Evolutionary conservation across 2,888 invertebrate species (phyloP).

Genomic region (Theretra japonica): DNA sequence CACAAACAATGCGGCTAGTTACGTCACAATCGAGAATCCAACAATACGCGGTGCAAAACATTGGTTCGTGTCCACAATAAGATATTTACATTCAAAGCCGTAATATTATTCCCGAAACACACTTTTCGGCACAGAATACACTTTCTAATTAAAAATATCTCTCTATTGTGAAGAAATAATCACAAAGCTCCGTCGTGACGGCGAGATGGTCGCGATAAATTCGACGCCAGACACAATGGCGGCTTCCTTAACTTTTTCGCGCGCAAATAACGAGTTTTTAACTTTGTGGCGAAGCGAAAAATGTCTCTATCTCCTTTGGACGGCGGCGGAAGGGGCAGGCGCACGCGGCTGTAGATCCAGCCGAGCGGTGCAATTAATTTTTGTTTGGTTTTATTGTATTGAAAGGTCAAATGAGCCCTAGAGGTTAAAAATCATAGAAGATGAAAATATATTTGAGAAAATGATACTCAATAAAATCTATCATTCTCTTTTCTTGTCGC

Average conservation of each 20-base stretch:
- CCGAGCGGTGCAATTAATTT: not conserved
- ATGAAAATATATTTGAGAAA: not conserved
- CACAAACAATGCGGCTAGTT: too few relatives aligned
- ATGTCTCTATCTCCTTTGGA: conserved; percentile 76
- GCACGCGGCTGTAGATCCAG: conserved; percentile 37
- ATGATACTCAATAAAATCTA: too few relatives aligned
- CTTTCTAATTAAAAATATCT: conserved; percentile 34
- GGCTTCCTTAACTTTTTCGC: conserved; percentile 76
- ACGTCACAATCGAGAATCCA: not conserved
- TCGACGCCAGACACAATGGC: conserved; percentile 73
- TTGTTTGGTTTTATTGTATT: not conserved
- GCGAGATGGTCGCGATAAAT: conserved; percentile 64
- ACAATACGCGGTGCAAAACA: not conserved
- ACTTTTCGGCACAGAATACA: conserved; percentile 16
- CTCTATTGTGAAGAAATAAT: conserved; percentile 45
- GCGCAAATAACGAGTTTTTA: conserved; percentile 84
- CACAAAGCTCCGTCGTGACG: conserved; percentile 36
- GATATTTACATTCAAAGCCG: conserved; percentile 31
- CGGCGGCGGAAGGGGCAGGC: conserved; percentile 40
- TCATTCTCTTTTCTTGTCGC: too few relatives aligned
- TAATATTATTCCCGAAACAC: conserved; percentile 19
- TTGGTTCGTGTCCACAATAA: conserved; percentile 9
- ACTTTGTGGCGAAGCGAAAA: conserved; percentile 84
- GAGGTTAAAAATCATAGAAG: not conserved
- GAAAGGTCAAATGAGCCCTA: not conserved